Percentiles rank a stretch among this genome's conserved stretches.
Evolutionary conservation across 64 coral and sea anemone species (phyloP).

Genomic region (Anthopleura sola): DNA sequence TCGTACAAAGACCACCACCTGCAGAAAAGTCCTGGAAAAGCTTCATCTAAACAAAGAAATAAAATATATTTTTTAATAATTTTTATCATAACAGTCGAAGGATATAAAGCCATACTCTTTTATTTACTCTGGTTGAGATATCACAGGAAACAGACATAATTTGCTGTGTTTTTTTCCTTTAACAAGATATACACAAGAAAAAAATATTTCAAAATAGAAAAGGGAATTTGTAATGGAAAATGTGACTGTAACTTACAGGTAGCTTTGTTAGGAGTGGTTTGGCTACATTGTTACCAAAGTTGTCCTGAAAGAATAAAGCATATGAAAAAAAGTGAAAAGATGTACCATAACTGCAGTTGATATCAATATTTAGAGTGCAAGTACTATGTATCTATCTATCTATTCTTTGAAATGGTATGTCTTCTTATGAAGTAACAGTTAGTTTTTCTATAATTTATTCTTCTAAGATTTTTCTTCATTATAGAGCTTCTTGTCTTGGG

Average conservation of each 20-base stretch:
- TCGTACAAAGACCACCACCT: constrained; percentile 82
- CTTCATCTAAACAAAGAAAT: constrained; percentile 59
- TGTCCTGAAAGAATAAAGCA: constrained; percentile 53
- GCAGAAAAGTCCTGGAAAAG: constrained; percentile 88
- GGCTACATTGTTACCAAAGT: constrained; percentile 88
- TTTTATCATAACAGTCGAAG: too few relatives aligned
- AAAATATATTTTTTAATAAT: too few relatives aligned
- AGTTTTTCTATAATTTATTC: not conserved
- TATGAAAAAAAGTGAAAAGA: not conserved
- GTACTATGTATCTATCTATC: too few relatives aligned
- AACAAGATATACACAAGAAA: too few relatives aligned
- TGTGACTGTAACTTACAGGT: constrained; percentile 43
- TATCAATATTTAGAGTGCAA: not conserved
- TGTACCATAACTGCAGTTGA: not conserved
- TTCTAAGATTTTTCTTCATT: not conserved
- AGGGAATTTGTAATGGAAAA: not conserved
- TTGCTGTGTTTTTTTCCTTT: too few relatives aligned
- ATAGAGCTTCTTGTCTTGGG: not conserved
- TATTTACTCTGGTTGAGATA: too few relatives aligned
- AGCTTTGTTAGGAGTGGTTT: constrained; percentile 95
- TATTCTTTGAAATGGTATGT: too few relatives aligned
- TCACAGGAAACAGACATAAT: too few relatives aligned
- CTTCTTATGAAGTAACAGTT: too few relatives aligned
- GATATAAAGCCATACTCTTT: too few relatives aligned
- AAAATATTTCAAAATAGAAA: not conserved